Evolutionary conservation across 2,888 invertebrate species (phyloP).

Genomic region (Ornithoptera alexandrae): DNA sequence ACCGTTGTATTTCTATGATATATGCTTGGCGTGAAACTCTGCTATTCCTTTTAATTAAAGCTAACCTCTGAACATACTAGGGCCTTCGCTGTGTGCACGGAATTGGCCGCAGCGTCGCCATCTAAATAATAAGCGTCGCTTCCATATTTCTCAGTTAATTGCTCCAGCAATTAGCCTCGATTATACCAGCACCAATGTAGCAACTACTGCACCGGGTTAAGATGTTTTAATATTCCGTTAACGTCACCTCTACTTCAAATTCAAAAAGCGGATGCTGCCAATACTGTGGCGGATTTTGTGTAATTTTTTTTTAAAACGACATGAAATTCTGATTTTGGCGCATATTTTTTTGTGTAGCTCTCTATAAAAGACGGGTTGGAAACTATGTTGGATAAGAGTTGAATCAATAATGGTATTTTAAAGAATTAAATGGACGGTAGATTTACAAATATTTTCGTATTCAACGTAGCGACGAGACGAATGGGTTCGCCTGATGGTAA

Average conservation of each 20-base stretch:
- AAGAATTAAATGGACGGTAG: no score
- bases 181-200: slow-evolving; percentile 32
- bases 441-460: no score
- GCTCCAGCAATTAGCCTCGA: slow-evolving; percentile 57
- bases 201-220: slow-evolving; percentile 9
- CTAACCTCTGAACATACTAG: slow-evolving; percentile 17
- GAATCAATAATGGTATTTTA: no score
- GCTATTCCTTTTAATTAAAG: slow-evolving; percentile 17
- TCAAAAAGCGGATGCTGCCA: not conserved
- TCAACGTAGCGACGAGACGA: no score
- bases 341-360: no score
- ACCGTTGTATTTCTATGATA: not conserved
- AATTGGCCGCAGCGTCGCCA: slow-evolving; percentile 19
- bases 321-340: no score
- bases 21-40: not conserved
- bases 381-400: no score
- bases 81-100: not conserved
- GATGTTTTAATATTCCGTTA: slow-evolving; percentile 18
- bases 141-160: slow-evolving; percentile 54
- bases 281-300: not conserved
- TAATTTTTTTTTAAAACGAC: not conserved
- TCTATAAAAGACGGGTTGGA: no score
- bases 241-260: not conserved
- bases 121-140: slow-evolving; percentile 34
- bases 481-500: no score